Percentiles rank a stretch among this genome's conserved stretches.
Conservation (phyloP, 2,113 vertebrate species). For the Edolisoma coerulescens region DNA sequence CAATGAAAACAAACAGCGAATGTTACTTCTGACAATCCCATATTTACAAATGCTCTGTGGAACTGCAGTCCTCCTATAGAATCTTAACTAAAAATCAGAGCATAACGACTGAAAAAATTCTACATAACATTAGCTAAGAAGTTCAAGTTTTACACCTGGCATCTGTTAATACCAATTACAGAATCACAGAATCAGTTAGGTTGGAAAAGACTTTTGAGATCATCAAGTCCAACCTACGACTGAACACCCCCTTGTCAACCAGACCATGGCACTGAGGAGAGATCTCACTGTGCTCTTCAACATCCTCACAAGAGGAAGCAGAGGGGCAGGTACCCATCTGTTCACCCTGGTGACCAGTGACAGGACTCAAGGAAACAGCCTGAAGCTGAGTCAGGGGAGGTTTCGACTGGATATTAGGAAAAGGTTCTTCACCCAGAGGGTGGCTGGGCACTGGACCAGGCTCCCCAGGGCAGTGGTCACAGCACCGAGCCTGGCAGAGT, state of each 20-base stretch:
- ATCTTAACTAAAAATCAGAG: neutral
- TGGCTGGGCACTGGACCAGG: neutral
- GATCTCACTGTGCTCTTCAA: neutral
- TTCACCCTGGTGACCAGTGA: neutral
- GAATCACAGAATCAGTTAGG: neutral
- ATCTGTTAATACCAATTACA: neutral
- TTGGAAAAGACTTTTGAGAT: neutral
- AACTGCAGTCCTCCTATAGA: neutral
- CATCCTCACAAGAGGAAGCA: neutral
- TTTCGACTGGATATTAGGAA: neutral
- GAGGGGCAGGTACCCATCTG: neutral
- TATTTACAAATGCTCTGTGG: neutral
- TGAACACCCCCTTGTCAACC: neutral
- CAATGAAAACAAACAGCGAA: neutral
- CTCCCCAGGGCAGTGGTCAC: neutral
- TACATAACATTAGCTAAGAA: neutral
- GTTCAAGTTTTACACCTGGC: neutral
- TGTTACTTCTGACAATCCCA: neutral
- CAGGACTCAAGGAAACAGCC: neutral
- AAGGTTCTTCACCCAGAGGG: neutral
- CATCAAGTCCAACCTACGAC: neutral
- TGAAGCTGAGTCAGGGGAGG: neutral
- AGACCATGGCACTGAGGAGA: neutral
- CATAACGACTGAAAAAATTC: neutral
- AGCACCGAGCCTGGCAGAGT: neutral